Evolutionary conservation across 2,888 invertebrate species (phyloP).

Genomic region (Drosophila ustulata): DNA sequence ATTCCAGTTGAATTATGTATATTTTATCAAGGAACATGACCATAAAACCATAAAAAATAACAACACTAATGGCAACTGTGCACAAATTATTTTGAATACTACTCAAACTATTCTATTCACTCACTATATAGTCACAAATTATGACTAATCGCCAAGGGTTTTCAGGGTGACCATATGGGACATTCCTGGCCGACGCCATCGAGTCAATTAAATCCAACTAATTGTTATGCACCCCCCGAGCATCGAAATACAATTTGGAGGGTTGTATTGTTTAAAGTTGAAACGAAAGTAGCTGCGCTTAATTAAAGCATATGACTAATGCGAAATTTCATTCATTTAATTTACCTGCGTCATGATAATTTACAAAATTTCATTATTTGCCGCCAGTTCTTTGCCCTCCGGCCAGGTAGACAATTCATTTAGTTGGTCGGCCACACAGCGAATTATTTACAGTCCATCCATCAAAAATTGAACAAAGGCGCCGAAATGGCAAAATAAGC

Average conservation of each 20-base stretch:
- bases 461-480: conserved; percentile 54
- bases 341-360: conserved; percentile 47
- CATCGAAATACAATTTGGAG: conserved; percentile 20
- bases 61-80: conserved; percentile 35
- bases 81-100: conserved; percentile 44
- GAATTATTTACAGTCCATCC: conserved; percentile 61
- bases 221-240: conserved; percentile 17
- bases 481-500: conserved; percentile 58
- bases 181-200: conserved; percentile 35
- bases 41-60: conserved; percentile 52
- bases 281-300: conserved; percentile 44
- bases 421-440: conserved; percentile 43
- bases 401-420: conserved; percentile 39
- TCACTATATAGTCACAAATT: conserved; percentile 46
- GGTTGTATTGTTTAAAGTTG: conserved; percentile 16
- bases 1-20: conserved; percentile 7
- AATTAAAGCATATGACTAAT: conserved; percentile 62
- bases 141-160: conserved; percentile 53
- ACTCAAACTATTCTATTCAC: conserved; percentile 31
- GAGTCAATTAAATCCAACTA: conserved; percentile 18
- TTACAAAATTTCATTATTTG: conserved; percentile 44
- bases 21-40: conserved; percentile 43
- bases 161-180: conserved; percentile 56
- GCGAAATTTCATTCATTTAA: conserved; percentile 35
- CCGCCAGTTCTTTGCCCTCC: conserved; percentile 10